Evolutionary conservation across 2,888 invertebrate species (phyloP), one percentile per base, ranked within the genome.

Genomic region (Tridacna crocea): DNA sequence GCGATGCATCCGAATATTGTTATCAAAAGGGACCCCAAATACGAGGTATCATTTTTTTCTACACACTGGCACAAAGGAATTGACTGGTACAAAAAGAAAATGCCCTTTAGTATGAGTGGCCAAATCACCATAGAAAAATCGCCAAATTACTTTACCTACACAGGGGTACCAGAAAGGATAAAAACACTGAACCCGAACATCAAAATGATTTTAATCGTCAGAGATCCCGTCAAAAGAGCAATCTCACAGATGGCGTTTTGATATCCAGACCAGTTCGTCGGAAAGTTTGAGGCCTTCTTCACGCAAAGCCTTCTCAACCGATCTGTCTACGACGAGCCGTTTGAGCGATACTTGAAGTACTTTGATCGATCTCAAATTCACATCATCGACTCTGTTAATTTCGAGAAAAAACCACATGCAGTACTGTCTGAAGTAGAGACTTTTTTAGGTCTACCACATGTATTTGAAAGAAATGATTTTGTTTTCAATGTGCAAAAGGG

Each of bases 341-440:
- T 26, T 26, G 22, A 63, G 27, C 24, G 27, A 24, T 63, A 63
- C 27, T 19, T 63, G 15, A 19, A 63, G 26, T 27, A 63, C 27
- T 63, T 63, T 15, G 26, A 63, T 27, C 63, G 63, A 26, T 63
- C 63, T 22, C 63, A 63, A 27, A 63, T 63, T 63, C 63, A 63
- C 27, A 27, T 63, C 24, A 27, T 63, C 1, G 63, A 63, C 27
- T 26, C 26, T 17, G 63, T 26, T 8, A 63, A 22, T 10, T 19
- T 63, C 1, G 15, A 26, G 15, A 26, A 63, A 17, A 27, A 26
- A 11, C 63, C 63, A 63, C 26, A 63, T 11, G 2, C 15, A 0
- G 63, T 63, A 4, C 27, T 63, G 27, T 22, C 24, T 26, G 24
- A 24, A 22, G 27, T 63, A 2, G 63, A 63, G 11, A 15, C 24